Conservation (phyloP, 1,140 invertebrate genomes). For the Ceratina calcarata region DNA sequence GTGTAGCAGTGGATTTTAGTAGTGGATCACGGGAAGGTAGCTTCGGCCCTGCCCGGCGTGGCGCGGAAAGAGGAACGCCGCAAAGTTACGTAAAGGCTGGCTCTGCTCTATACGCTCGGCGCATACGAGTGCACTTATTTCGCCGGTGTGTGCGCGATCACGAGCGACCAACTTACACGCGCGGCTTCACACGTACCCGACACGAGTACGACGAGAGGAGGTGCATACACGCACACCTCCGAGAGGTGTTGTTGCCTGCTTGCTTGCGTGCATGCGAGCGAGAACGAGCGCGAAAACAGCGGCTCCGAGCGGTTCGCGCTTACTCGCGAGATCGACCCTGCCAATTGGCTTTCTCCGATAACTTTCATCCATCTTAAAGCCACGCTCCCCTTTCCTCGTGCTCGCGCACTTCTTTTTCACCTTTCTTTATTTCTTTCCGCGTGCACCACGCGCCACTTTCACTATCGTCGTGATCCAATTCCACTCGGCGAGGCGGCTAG, state of each 20-base stretch:
- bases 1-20: no score
- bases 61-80: slow-evolving; percentile 62
- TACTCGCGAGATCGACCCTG: slow-evolving; percentile 60
- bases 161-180: slow-evolving; percentile 21
- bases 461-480: slow-evolving; percentile 65
- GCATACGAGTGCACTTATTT: slow-evolving; percentile 58
- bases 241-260: no score
- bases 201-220: not conserved
- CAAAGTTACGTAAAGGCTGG: slow-evolving; percentile 67
- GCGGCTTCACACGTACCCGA: slow-evolving; percentile 10
- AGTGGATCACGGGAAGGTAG: not conserved
- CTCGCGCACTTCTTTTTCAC: slow-evolving; percentile 68
- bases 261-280: not conserved
- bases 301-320: not conserved
- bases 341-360: slow-evolving; percentile 79
- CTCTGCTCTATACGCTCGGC: slow-evolving; percentile 29
- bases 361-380: slow-evolving; percentile 76
- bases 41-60: slow-evolving; percentile 41
- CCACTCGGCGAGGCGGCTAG: slow-evolving; percentile 36
- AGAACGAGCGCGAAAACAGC: slow-evolving; percentile 6
- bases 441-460: slow-evolving; percentile 59
- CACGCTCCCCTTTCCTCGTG: slow-evolving; percentile 22
- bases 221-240: no score
- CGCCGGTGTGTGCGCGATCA: slow-evolving; percentile 26
- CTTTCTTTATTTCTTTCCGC: slow-evolving; percentile 71